Conservation (phyloP, 2,888 invertebrate species). For the Caenorhabditis afra region DNA sequence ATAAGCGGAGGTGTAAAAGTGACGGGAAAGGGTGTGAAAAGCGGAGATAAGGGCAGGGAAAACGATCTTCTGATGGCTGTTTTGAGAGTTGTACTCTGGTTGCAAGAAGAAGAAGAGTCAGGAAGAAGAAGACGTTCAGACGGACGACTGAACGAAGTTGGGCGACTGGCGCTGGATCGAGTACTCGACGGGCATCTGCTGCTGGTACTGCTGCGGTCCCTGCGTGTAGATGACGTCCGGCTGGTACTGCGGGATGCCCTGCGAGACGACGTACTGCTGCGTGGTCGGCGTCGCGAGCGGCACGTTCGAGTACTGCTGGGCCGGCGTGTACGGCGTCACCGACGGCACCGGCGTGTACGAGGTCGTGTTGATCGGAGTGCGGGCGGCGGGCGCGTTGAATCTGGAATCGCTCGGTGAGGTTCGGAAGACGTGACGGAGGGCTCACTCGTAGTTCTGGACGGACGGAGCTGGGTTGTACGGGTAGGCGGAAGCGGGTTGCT, state of each 20-base stretch:
- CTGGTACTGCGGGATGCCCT: slow-evolving; percentile 59
- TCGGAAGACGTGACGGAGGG: not conserved
- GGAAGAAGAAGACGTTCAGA: no score
- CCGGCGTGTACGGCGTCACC: slow-evolving; percentile 37
- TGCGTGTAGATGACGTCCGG: slow-evolving; percentile 67
- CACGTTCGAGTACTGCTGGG: slow-evolving; percentile 47
- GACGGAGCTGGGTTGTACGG: slow-evolving; percentile 58
- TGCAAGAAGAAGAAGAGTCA: no score
- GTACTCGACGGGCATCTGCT: slow-evolving; percentile 65
- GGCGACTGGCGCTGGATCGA: slow-evolving; percentile 44
- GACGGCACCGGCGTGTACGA: slow-evolving; percentile 58
- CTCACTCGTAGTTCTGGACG: slow-evolving; percentile 58
- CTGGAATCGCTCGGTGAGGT: slow-evolving; percentile 20
- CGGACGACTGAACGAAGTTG: slow-evolving; percentile 56
- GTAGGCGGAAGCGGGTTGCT: slow-evolving; percentile 41
- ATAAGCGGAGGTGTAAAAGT: not conserved
- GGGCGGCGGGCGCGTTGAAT: slow-evolving; percentile 32
- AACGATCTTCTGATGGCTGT: not conserved
- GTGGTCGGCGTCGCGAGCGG: slow-evolving; percentile 64
- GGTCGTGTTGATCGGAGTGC: slow-evolving; percentile 45
- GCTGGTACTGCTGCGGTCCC: slow-evolving; percentile 61
- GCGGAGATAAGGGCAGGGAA: slow-evolving; percentile 13
- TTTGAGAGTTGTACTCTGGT: not conserved
- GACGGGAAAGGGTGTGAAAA: slow-evolving; percentile 33
- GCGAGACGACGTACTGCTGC: slow-evolving; percentile 57